A percentile compares a stretch with the other conserved stretches of the same genome.
phyloP scores from a whole-genome alignment of 2,888 invertebrate genomes.

The Aquatica leii region DNA sequence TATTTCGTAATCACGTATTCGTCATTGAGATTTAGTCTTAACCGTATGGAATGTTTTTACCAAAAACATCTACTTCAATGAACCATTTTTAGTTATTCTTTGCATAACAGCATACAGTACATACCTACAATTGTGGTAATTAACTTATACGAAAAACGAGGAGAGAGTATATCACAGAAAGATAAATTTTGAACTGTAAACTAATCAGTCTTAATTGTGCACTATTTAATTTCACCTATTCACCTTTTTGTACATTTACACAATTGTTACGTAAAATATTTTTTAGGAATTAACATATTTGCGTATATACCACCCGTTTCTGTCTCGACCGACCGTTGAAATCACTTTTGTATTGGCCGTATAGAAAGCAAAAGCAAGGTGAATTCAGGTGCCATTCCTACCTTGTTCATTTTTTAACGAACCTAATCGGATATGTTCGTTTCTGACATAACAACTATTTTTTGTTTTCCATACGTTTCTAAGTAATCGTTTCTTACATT shows the following conservation, averaged over 20 bases:
- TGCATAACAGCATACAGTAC: no score
- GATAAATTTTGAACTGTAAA: constrained; percentile 19
- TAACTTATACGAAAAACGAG: no score
- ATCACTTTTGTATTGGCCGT: constrained; percentile 35
- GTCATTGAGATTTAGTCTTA: not conserved
- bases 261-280: constrained; percentile 15
- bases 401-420: not conserved
- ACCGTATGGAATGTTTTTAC: not conserved
- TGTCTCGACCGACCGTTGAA: constrained; percentile 37
- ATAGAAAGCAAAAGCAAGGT: constrained; percentile 44
- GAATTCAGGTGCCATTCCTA: constrained; percentile 29
- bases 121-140: no score
- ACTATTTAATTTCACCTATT: constrained; percentile 39
- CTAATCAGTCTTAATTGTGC: constrained; percentile 39
- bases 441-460: no score
- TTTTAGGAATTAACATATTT: not conserved
- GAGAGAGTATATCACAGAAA: constrained; percentile 25
- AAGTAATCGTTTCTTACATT: no score
- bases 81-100: no score
- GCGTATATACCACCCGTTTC: constrained; percentile 19
- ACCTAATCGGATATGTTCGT: constrained; percentile 21
- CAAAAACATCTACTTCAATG: no score
- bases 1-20: not conserved
- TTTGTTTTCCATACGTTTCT: no score
- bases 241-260: constrained; percentile 28